Conservation (phyloP, 1,140 invertebrate species). For the Hormaphis cornu region DNA sequence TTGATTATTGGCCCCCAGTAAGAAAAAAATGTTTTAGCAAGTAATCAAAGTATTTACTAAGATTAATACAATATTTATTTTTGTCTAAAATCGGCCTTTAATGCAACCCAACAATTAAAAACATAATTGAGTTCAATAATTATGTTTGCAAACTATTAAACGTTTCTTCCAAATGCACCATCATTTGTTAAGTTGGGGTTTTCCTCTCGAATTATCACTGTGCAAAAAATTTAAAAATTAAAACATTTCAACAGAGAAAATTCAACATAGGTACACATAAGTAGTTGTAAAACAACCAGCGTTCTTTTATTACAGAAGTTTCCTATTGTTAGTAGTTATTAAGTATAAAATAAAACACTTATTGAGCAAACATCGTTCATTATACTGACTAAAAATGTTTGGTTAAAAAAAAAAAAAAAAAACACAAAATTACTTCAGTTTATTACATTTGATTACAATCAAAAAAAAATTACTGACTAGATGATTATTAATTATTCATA, state of each 20-base stretch:
- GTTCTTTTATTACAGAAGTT: not conserved
- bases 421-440: not conserved
- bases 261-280: not conserved
- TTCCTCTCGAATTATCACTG: no score
- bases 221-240: no score
- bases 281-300: not conserved
- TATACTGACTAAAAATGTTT: not conserved
- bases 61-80: no score
- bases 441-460: not conserved
- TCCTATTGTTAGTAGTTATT: not conserved
- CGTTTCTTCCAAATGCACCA: no score
- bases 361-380: constrained; percentile 8
- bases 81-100: no score
- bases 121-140: no score
- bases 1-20: no score
- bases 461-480: not conserved
- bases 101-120: no score
- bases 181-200: no score
- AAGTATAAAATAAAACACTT: constrained; percentile 5
- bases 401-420: not conserved
- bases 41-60: no score
- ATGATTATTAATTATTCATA: not conserved
- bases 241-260: not conserved
- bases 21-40: no score
- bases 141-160: no score